Evolutionary conservation across 2,888 invertebrate species (phyloP).

Genomic region (Antheraea assamensis): DNA sequence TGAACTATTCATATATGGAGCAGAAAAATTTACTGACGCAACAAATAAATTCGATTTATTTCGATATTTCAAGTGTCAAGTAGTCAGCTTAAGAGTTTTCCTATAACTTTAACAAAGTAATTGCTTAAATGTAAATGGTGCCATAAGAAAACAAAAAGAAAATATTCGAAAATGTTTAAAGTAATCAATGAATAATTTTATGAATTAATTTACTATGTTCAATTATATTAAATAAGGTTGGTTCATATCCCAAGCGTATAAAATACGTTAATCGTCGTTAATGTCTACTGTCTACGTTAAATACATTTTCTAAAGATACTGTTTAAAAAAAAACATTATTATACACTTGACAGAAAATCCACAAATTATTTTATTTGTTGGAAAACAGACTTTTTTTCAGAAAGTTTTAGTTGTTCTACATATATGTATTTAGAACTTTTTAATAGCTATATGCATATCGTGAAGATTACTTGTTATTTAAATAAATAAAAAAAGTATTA

Average conservation of each 20-base stretch:
- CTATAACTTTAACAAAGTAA: neutral
- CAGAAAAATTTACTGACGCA: neutral
- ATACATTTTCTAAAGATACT: too few species aligned
- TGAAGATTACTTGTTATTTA: too few species aligned
- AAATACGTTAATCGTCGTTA: neutral
- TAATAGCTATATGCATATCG: too few species aligned
- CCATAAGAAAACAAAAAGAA: neutral
- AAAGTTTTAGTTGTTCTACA: too few species aligned
- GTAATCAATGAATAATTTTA: neutral
- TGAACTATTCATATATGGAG: neutral
- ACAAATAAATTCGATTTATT: neutral
- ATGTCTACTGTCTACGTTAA: too few species aligned
- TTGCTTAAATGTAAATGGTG: neutral
- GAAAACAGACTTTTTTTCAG: too few species aligned
- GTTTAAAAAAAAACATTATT: too few species aligned
- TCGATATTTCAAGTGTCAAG: conserved; percentile 1
- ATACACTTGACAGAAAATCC: too few species aligned
- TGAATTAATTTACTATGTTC: neutral
- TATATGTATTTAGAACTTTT: too few species aligned
- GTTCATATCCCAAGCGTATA: neutral
- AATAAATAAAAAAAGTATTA: neutral
- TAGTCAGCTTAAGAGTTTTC: neutral
- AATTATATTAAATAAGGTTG: neutral
- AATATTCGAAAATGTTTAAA: neutral
- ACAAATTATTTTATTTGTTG: too few species aligned